Conservation (phyloP, 2,888 invertebrate species). For the Willowsia nigromaculata region DNA sequence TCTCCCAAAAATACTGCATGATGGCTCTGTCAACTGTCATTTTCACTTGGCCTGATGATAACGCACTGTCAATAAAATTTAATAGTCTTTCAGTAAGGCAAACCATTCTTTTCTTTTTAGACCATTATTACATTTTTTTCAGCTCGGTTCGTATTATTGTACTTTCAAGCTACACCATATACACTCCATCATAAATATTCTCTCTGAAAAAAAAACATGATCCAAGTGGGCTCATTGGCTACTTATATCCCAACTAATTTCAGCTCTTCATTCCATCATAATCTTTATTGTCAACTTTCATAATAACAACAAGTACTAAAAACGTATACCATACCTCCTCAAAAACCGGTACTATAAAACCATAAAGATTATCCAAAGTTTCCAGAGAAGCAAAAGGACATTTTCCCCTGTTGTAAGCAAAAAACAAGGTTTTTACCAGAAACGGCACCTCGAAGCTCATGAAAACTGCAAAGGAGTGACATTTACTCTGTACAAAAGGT, state of each 20-base stretch:
- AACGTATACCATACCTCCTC: not conserved
- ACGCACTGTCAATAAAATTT: slow-evolving; percentile 61
- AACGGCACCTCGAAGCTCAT: not conserved
- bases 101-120: slow-evolving; percentile 15
- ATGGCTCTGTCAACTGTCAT: slow-evolving; percentile 46
- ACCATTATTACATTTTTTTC: not conserved
- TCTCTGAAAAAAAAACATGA: not conserved
- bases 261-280: not conserved
- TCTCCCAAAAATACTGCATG: slow-evolving; percentile 12
- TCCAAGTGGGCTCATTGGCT: not conserved
- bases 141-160: not conserved
- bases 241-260: not conserved
- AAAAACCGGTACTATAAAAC: not conserved
- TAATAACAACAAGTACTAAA: not conserved
- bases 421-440: not conserved
- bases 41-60: slow-evolving; percentile 39
- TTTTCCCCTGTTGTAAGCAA: not conserved
- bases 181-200: slow-evolving; percentile 21
- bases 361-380: not conserved
- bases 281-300: not conserved
- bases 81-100: slow-evolving; percentile 44
- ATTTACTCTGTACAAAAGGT: not conserved
- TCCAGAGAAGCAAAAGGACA: not conserved
- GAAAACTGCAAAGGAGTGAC: not conserved
- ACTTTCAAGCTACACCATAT: not conserved